These are phyloP conservation scores for Gouania willdenowi DNA, from an alignment of 2,797 vertebrate genomes.

Conservation along the genomic window DNA sequence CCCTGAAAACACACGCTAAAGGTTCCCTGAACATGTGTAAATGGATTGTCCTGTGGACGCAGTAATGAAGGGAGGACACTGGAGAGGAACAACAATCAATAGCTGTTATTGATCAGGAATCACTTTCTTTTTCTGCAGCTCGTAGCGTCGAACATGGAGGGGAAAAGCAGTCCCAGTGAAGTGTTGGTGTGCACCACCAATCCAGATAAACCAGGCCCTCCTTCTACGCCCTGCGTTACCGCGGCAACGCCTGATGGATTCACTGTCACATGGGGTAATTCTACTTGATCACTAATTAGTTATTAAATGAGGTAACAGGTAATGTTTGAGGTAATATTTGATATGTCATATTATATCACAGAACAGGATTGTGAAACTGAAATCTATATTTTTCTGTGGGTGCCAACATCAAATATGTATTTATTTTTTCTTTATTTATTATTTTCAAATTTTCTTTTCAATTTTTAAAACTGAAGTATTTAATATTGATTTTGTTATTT, in stretches of 20 bases:
- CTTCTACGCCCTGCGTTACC: constrained; percentile 80
- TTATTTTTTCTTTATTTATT: too few relatives aligned
- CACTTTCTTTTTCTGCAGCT: constrained; percentile 74
- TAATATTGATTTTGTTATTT: too few relatives aligned
- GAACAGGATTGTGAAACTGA: too few relatives aligned
- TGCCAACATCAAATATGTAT: background rate
- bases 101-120: constrained; percentile 19
- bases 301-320: too few relatives aligned
- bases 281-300: background rate
- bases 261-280: constrained; percentile 90
- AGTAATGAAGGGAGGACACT: constrained; percentile 3
- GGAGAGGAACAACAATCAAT: constrained; percentile 18
- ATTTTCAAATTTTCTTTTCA: too few relatives aligned
- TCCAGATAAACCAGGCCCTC: constrained; percentile 92
- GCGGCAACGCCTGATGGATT: constrained; percentile 83
- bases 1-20: too few relatives aligned
- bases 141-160: constrained; percentile 90
- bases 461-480: too few relatives aligned
- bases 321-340: too few relatives aligned
- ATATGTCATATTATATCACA: too few relatives aligned
- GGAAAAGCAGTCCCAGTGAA: constrained; percentile 92
- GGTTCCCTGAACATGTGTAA: too few relatives aligned
- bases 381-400: too few relatives aligned
- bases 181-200: constrained; percentile 92
- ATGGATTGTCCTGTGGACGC: constrained; percentile 12